Evolutionary conservation across 1,140 invertebrate genomes (phyloP), one percentile per base, ranked within the genome.

Genomic region (Panagrolaimus sp.): DNA sequence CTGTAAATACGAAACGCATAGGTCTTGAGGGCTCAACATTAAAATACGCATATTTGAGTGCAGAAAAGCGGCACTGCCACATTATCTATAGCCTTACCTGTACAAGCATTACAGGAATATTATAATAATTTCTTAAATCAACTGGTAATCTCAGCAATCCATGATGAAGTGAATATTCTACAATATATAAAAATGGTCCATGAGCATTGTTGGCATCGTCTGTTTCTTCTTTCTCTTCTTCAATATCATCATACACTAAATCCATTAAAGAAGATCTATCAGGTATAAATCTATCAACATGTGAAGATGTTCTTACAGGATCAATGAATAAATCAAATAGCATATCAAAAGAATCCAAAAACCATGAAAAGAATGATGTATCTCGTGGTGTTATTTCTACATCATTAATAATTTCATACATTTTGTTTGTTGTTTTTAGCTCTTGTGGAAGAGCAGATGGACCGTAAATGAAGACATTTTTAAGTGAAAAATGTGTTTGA

Each of bases 161-260:
- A 85, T 98, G 96, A 84, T 98, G 93, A 69, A 97, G 85, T 1
- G 94, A 92, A 87, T 97, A 98, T 84, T 98, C 96, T 5, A 98
- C 90, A 46, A 98, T 96, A 82, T 96, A 97, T 79, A 93, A 91
- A 76, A 96, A 92, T 76, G 57, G 43, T 45, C 16, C 16, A 4
- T 45, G 66, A 7, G 16, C 65, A 47, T 71, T 46, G 7, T 38
- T 7, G 7, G 2, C 7, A 38, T 38, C 7, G 7, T 38, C 31
- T 4, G 31, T 2, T 2, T 38, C 31, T 38, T 38, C 31, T 38
- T 38, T 38, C 31, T 38, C 31, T 4, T 38, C 31, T 38, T 38
- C 31, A 38, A 2, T 38, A 38, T 38, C 31, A 38, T 38, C 31
- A 38, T 38, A 38, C 7, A 38, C 2, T 7, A 38, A 38, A 38